Conservation (phyloP, 2,797 vertebrate species). For the Lagodon rhomboides region DNA sequence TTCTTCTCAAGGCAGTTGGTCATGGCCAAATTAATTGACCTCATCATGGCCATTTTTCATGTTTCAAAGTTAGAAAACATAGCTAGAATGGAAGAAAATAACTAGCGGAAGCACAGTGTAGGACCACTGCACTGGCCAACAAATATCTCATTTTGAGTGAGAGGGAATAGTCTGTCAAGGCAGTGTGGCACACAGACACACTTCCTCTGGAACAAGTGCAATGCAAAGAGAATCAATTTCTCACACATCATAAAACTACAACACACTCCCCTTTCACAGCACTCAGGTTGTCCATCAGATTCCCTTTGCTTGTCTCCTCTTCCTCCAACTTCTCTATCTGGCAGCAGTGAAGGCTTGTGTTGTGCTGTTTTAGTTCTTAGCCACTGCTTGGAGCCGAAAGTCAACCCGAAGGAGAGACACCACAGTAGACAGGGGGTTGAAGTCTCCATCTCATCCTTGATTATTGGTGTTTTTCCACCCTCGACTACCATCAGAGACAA, state of each 20-base stretch:
- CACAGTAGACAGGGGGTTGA: constrained; percentile 44
- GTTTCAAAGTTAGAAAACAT: constrained; percentile 80
- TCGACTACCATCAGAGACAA: constrained; percentile 35
- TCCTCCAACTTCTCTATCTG: constrained; percentile 52
- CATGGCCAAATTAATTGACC: constrained; percentile 83
- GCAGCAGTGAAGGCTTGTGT: constrained; percentile 62
- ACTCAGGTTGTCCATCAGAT: constrained; percentile 69
- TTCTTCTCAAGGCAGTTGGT: constrained; percentile 88
- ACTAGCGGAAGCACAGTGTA: constrained; percentile 69
- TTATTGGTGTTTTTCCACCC: constrained; percentile 38
- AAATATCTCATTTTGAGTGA: constrained; percentile 71
- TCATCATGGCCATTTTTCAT: constrained; percentile 81
- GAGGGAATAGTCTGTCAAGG: constrained; percentile 76
- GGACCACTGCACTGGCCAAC: constrained; percentile 66
- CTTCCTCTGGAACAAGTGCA: constrained; percentile 82
- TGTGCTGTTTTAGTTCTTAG: constrained; percentile 56
- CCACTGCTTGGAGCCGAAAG: constrained; percentile 53
- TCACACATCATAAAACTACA: constrained; percentile 77
- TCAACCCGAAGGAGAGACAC: constrained; percentile 56
- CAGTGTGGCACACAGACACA: constrained; percentile 76
- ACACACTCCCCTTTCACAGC: constrained; percentile 76
- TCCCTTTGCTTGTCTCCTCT: constrained; percentile 78
- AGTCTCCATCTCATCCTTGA: constrained; percentile 41
- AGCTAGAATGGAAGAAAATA: constrained; percentile 74
- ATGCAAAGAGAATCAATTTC: constrained; percentile 79